These are phyloP conservation scores for Drosophila sulfurigaster DNA, from an alignment of 1,140 invertebrate genomes.

Conservation along the genomic window DNA sequence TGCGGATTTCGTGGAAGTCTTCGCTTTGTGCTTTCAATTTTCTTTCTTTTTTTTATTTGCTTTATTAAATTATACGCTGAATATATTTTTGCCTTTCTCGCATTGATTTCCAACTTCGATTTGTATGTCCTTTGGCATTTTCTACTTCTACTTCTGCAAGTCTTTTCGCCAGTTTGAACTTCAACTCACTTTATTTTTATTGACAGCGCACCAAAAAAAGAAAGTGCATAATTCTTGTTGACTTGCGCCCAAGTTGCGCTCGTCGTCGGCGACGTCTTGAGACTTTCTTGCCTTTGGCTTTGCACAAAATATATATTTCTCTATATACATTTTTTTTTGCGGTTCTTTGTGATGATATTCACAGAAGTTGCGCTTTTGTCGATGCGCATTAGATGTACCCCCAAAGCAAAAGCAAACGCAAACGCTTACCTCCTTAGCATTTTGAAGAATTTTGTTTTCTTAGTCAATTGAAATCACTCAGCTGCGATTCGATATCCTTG, in stretches of 20 bases:
- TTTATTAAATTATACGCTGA: conserved; percentile 85
- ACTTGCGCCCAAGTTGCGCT: conserved; percentile 39
- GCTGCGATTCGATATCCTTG: conserved; percentile 56
- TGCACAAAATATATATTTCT: conserved; percentile 51
- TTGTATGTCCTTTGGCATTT: conserved; percentile 78
- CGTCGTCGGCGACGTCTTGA: conserved; percentile 57
- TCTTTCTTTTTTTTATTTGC: conserved; percentile 63
- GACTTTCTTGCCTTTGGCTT: conserved; percentile 55
- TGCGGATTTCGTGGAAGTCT: conserved; percentile 47
- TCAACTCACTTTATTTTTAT: conserved; percentile 82
- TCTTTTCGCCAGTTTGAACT: conserved; percentile 40
- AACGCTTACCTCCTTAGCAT: conserved; percentile 1
- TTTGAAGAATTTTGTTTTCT: conserved; percentile 75
- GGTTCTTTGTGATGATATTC: conserved; percentile 38
- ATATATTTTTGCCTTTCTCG: conserved; percentile 77
- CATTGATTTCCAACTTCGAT: conserved; percentile 82
- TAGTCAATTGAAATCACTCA: conserved; percentile 84
- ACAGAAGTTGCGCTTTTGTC: conserved; percentile 75
- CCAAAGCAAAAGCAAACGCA: not conserved
- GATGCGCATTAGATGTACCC: conserved; percentile 42
- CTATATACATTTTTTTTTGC: conserved; percentile 2
- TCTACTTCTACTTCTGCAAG: conserved; percentile 26
- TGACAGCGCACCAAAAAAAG: conserved; percentile 61
- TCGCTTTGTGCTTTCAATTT: conserved; percentile 46
- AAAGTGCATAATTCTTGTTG: conserved; percentile 83